Evolutionary conservation across 2,113 vertebrate genomes (phyloP), one percentile per base, ranked within the genome.

Genomic region (Malurus melanocephalus): DNA sequence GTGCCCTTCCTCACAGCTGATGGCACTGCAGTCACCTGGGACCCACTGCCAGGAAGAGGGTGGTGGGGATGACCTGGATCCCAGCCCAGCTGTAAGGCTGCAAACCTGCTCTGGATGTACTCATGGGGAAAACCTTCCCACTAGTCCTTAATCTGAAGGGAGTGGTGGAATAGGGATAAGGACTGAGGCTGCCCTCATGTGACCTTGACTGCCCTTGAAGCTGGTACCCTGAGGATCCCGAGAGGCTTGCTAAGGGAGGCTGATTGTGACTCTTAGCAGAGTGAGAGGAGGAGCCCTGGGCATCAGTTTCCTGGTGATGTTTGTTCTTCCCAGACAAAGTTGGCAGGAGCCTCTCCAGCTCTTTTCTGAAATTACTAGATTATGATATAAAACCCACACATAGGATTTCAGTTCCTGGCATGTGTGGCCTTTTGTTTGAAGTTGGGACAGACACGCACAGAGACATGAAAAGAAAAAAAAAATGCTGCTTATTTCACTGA

Each of bases 211-310:
- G 2, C 42, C n/a, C 57, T 80, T 45, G 49, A 88, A 60, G 17
- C 32, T 9, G 3, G 4, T 7, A 1, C 21, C 11, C 11, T 46
- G 45, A 40, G 0, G 7, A 38, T 16, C 46, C 10, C 0, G 0
- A 60, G 14, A 38, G 20, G n/a, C 40, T 69, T 32, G 30, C 49
- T 42, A 14, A 60, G 49, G 65, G 77, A 59, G 13, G 35, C 64
- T 59, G n/a, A 0, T 0, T 3, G 10, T 23, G 66, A 78, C 4
- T 10, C 10, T 22, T 15, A 9, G 26, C 84, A 67, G 43, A 67
- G 30, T 0, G 0, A 66, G 81, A 75, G 56, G 35, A 81, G 53
- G 49, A 85, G 38, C 14, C 24, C 38, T 0, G 5, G 16, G 49
- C 3, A 2, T 20, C 3, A 3, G 8, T 42, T 9, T 82, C 35